A percentile compares a stretch with the other conserved stretches of the same genome.
Evolutionary conservation across 2,888 invertebrate genomes (phyloP).

Genomic region (Blera fallax): DNA sequence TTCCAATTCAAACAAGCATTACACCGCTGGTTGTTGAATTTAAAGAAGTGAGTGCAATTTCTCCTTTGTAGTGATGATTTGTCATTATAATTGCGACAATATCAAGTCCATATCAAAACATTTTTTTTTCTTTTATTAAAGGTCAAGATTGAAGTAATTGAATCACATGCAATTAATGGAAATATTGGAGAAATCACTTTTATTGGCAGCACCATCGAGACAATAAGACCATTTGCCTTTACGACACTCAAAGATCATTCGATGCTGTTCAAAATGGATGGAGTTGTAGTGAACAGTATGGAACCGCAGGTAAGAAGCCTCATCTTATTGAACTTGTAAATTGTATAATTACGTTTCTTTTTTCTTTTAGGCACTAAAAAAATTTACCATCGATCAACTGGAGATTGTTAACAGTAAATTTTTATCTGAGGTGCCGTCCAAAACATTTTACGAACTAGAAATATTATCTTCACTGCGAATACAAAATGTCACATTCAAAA

Average conservation of each 20-base stretch:
- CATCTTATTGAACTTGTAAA: conserved; percentile 73
- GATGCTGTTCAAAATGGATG: conserved; percentile 85
- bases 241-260: conserved; percentile 86
- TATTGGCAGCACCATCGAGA: conserved; percentile 84
- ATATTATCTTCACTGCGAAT: conserved; percentile 86
- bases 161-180: conserved; percentile 87
- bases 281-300: conserved; percentile 85
- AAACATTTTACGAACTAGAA: conserved; percentile 88
- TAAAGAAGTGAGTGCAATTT: conserved; percentile 76
- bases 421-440: conserved; percentile 85
- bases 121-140: conserved; percentile 45
- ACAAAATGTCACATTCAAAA: conserved; percentile 85
- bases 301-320: conserved; percentile 81
- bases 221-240: conserved; percentile 88
- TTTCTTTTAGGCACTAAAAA: conserved; percentile 86
- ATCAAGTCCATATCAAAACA: not conserved
- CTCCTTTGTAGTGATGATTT: conserved; percentile 37
- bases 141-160: conserved; percentile 83
- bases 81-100: conserved; percentile 19
- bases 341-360: not conserved
- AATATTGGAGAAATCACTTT: conserved; percentile 87
- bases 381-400: conserved; percentile 87
- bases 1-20: conserved; percentile 82
- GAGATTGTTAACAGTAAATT: conserved; percentile 85
- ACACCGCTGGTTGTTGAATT: conserved; percentile 80